phyloP scores from a whole-genome alignment of 2,113 vertebrate species.

The Asarcornis scutulata region DNA sequence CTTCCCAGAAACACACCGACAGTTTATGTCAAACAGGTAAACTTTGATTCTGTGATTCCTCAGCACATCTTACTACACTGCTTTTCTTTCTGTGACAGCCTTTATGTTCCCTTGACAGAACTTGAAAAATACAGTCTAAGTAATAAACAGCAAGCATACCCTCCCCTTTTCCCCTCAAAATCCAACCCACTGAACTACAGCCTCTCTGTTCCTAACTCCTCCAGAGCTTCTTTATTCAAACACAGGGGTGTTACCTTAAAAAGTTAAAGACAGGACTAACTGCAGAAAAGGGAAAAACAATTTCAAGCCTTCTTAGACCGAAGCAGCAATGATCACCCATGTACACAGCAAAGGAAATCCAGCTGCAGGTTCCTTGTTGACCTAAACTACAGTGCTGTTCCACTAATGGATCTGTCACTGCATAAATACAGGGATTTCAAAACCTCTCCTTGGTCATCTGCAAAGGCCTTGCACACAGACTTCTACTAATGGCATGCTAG shows the following conservation, averaged over 20 bases:
- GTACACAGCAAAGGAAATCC: neutral
- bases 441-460: neutral
- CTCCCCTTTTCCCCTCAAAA: neutral
- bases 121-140: neutral
- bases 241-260: neutral
- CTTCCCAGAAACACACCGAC: neutral
- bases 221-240: neutral
- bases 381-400: neutral
- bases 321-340: neutral
- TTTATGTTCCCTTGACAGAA: neutral
- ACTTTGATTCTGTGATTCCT: neutral
- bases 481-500: accelerated
- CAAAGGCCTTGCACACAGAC: neutral
- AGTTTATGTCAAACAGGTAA: neutral
- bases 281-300: neutral
- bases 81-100: neutral
- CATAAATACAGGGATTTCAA: neutral
- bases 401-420: neutral
- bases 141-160: neutral
- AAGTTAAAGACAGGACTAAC: neutral
- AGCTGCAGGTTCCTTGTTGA: neutral
- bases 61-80: accelerated
- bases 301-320: neutral
- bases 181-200: neutral
- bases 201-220: neutral